Evolutionary conservation across 2,888 invertebrate genomes (phyloP), one percentile per base, ranked within the genome.

Genomic region (Teinopalpus imperialis): DNA sequence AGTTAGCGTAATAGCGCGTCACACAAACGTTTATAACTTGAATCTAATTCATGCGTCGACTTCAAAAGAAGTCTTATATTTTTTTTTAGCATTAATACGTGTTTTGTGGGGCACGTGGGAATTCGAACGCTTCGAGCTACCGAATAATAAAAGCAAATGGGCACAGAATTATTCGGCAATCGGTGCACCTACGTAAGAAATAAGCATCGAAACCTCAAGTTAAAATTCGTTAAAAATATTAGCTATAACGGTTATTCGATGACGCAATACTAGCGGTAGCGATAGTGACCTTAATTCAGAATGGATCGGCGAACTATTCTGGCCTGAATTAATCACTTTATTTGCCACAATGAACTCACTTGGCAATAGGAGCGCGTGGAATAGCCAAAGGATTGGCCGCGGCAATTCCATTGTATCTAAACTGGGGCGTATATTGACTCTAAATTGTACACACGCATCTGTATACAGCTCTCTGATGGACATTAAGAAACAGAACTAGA

Each of bases 291-390:
- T 67, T 81, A 81, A 83, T 85, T 83, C 66, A 59, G 63, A 81
- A 79, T 78, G 75, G 80, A 78, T 81, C 74, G 70, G 69, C 66
- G 68, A 72, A 68, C 76, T 71, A 78, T 73, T 74, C 75, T 72
- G 69, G 66, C 65, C 69, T 68, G 69, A 81, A 81, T 81, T 83
- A 83, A 83, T 82, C 81, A 83, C 78, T 82, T 75, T 76, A 83
- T 81, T 80, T 77, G 71, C 70, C 71, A 70, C 80, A 77, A 79
- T 74, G 71, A 68, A 63, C 64, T 62, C 56, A 57, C 60, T 67
- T 63, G 69, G 72, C 70, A 69, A 74, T 70, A 61, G 53, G 51
- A 53, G 50, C 51, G 66, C 70, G 65, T 68, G 59, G 69, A 69
- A 66, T 68, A 66, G 68, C 55, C 69, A 52, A 64, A 62, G 72